Evolutionary conservation across 2,888 invertebrate species (phyloP).

Genomic region (Meganola albula): DNA sequence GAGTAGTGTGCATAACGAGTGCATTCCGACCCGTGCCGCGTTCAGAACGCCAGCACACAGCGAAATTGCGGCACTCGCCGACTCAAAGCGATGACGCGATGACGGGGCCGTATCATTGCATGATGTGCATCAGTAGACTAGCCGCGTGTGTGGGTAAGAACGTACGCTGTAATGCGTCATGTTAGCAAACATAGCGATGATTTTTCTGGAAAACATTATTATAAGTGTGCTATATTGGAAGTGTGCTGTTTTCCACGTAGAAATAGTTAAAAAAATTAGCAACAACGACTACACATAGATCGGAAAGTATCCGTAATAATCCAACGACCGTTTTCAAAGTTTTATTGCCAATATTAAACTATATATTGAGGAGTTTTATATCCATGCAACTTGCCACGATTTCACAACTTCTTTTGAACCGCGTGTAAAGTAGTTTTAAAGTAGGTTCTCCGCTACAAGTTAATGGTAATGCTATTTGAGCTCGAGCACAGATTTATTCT

Average conservation of each 20-base stretch:
- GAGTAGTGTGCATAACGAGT: constrained; percentile 68
- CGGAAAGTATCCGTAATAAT: constrained; percentile 19
- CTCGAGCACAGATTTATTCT: too few relatives aligned
- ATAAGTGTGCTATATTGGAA: too few relatives aligned
- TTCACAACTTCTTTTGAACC: too few relatives aligned
- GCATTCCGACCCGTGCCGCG: constrained; percentile 50
- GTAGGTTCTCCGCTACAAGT: too few relatives aligned
- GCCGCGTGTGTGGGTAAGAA: constrained; percentile 28
- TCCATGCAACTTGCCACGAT: too few relatives aligned
- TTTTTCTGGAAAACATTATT: constrained; percentile 15
- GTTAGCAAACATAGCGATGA: constrained; percentile 17
- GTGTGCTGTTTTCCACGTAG: too few relatives aligned
- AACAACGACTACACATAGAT: too few relatives aligned
- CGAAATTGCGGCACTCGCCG: constrained; percentile 59
- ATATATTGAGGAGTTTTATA: too few relatives aligned
- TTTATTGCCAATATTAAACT: constrained; percentile 20
- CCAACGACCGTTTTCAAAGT: constrained; percentile 18
- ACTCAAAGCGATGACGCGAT: constrained; percentile 65
- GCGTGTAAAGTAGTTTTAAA: too few relatives aligned
- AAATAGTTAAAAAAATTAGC: too few relatives aligned
- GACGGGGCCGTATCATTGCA: constrained; percentile 60
- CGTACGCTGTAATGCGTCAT: constrained; percentile 20
- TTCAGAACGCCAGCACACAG: constrained; percentile 40
- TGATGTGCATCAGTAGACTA: constrained; percentile 43
- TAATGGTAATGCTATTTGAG: too few relatives aligned